Evolutionary conservation across 2,888 invertebrate species (phyloP).

Genomic region (Melanotus villosus): DNA sequence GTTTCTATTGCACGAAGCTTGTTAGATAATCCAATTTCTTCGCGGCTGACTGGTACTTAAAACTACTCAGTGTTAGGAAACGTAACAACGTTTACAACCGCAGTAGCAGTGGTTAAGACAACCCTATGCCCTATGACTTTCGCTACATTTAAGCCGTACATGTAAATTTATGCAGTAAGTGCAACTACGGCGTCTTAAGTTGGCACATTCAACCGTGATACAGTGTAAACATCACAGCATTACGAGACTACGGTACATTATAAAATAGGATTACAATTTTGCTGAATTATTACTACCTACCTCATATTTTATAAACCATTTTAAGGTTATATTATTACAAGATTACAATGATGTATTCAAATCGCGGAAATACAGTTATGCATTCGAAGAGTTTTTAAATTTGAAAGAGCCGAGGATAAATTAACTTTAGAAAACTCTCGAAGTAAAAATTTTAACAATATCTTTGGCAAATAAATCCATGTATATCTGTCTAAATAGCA

Average conservation of each 20-base stretch:
- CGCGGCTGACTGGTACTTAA: constrained; percentile 32
- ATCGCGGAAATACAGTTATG: no score
- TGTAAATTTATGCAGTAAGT: constrained; percentile 49
- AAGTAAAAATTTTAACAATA: no score
- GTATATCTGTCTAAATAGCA: no score
- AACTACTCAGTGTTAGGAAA: constrained; percentile 22
- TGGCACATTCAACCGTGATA: constrained; percentile 16
- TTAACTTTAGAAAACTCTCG: no score
- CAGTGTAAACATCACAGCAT: constrained; percentile 22
- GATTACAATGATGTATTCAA: no score
- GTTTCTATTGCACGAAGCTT: not conserved
- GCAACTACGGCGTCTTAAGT: constrained; percentile 35
- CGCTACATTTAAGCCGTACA: constrained; percentile 46
- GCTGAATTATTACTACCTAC: constrained; percentile 8
- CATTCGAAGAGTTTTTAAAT: no score
- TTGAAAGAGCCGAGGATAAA: no score
- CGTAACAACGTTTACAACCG: constrained; percentile 20
- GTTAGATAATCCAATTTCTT: constrained; percentile 22
- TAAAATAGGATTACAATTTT: constrained; percentile 28
- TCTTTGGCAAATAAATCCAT: no score
- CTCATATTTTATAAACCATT: no score
- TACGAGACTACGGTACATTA: constrained; percentile 23
- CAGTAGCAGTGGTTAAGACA: constrained; percentile 29
- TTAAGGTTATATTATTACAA: no score
- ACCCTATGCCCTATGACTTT: constrained; percentile 38